Evolutionary conservation across 2,797 vertebrate species (phyloP).

Genomic region (Peromyscus eremicus): DNA sequence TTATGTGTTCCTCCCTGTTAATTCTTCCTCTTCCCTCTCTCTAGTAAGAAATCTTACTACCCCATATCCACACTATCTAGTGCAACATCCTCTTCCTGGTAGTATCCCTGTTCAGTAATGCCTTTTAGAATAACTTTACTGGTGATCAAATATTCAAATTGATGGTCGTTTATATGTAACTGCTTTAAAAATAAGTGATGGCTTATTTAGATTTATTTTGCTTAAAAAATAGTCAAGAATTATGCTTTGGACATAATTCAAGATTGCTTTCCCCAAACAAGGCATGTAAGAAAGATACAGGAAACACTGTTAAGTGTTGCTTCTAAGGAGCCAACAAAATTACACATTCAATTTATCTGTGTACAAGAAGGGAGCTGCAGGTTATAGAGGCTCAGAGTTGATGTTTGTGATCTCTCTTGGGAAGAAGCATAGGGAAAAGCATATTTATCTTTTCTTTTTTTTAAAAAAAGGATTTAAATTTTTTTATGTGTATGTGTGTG

Average conservation of each 20-base stretch:
- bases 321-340: background rate
- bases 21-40: background rate
- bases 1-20: background rate
- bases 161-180: background rate
- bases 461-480: background rate
- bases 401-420: background rate
- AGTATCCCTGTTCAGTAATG: background rate
- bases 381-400: background rate
- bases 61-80: background rate
- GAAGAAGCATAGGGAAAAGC: background rate
- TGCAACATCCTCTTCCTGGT: background rate
- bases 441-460: background rate
- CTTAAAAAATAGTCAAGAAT: background rate
- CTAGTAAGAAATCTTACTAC: background rate
- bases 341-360: background rate
- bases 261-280: background rate
- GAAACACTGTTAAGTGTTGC: background rate
- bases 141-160: background rate
- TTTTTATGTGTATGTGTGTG: background rate
- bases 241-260: background rate
- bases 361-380: fast-evolving
- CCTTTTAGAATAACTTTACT: background rate
- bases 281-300: background rate
- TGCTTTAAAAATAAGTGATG: background rate
- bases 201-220: background rate